Evolutionary conservation across 1,140 invertebrate species (phyloP).

Genomic region (Acromyrmex echinatior): DNA sequence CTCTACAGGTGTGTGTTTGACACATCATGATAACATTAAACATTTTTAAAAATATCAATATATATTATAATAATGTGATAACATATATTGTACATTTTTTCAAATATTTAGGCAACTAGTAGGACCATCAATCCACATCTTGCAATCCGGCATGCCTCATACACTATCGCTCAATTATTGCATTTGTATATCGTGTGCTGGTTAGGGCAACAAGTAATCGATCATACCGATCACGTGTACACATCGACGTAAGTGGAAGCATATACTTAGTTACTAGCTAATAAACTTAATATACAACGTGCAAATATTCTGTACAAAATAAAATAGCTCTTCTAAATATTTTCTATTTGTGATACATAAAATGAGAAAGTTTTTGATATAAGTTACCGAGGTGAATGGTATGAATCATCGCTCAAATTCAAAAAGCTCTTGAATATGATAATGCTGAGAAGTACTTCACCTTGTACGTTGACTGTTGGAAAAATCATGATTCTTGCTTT

Average conservation of each 20-base stretch:
- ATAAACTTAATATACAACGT: neutral
- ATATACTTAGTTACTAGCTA: neutral
- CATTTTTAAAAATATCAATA: neutral
- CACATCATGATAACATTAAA: neutral
- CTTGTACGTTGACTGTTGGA: slow-evolving; percentile 73
- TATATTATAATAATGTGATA: neutral
- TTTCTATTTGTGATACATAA: neutral
- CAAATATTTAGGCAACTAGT: slow-evolving; percentile 60
- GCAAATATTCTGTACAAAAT: slow-evolving; percentile 63
- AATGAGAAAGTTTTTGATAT: slow-evolving; percentile 12
- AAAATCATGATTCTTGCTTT: slow-evolving; percentile 74
- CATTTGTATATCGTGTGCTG: slow-evolving; percentile 71
- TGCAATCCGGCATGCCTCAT: slow-evolving; percentile 60
- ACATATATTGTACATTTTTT: neutral
- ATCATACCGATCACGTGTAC: slow-evolving; percentile 65
- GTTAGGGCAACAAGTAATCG: slow-evolving; percentile 71
- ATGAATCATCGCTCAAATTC: slow-evolving; percentile 64
- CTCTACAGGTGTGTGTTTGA: slow-evolving; percentile 17
- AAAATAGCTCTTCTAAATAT: neutral
- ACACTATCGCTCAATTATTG: slow-evolving; percentile 60
- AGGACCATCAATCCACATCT: slow-evolving; percentile 35
- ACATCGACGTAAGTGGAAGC: slow-evolving; percentile 39
- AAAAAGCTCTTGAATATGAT: slow-evolving; percentile 72
- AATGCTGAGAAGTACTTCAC: slow-evolving; percentile 66
- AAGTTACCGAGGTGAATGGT: slow-evolving; percentile 72